Conservation (phyloP, 2,888 invertebrate genomes). For the Rotaria macrura region DNA sequence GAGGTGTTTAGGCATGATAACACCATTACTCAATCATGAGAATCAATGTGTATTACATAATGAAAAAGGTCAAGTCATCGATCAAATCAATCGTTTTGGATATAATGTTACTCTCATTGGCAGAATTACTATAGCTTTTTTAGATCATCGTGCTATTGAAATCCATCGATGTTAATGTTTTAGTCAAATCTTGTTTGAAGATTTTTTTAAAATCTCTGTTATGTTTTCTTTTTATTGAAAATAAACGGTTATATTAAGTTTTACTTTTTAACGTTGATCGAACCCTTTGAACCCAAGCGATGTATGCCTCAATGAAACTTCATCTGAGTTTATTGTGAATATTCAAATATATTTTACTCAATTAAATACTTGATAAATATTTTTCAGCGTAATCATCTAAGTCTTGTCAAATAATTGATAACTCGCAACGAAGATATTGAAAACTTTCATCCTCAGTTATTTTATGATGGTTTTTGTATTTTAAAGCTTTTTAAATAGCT, state of each 20-base stretch:
- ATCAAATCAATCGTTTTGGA: neutral
- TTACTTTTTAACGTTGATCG: neutral
- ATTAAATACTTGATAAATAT: neutral
- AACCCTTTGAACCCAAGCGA: neutral
- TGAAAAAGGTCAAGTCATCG: neutral
- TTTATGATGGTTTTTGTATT: neutral
- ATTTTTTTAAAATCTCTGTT: neutral
- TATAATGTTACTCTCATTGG: neutral
- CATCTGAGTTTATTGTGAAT: neutral
- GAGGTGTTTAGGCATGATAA: neutral
- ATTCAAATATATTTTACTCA: neutral
- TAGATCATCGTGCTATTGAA: neutral
- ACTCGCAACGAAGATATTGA: neutral
- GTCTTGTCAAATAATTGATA: neutral
- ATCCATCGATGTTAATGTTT: neutral
- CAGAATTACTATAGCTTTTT: neutral
- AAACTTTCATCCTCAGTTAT: neutral
- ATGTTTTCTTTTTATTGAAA: neutral
- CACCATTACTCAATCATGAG: neutral
- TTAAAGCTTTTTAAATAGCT: neutral
- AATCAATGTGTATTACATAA: neutral
- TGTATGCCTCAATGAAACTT: neutral
- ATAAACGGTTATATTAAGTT: neutral
- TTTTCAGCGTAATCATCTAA: slow-evolving; percentile 1
- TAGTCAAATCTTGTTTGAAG: neutral